Evolutionary conservation across 2,797 vertebrate genomes (phyloP), one percentile per base, ranked within the genome.

Genomic region (Danionella dracula): DNA sequence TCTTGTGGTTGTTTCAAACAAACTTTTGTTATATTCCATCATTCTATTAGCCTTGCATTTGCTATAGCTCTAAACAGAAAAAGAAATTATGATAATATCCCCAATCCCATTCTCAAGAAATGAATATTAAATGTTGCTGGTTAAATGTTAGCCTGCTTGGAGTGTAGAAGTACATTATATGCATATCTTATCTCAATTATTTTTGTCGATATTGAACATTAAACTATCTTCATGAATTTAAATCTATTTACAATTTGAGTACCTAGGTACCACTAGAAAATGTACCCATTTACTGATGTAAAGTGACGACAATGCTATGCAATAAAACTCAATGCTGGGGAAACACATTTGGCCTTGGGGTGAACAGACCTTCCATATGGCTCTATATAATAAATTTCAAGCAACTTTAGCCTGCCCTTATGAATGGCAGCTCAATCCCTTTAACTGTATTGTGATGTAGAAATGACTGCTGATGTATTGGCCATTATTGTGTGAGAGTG

Each of bases 401-500:
- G 17, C 61, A 54, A 57, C 15, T 57, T 57, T 57, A 42, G 13
- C 29, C 48, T 42, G 69, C 61, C 49, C 58, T 66, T 77, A 68
- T 44, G 60, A 15, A 59, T 8, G 16, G 19, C 32, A 12, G 15
- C 31, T 44, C 27, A 48, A 57, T 66, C 16, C 15, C 37, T 21
- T 44, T 76, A 64, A 45, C 16, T 27, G 48, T 68, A 44, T 58
- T 58, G 56, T 48, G 56, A 44, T 23, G 23, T 63, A 45, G 60
- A 63, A 32, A 57, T 38, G 20, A 74, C 44, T 66, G 41, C 63
- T 64, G 70, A 66, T 59, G 35, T 67, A 70, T 61, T 50, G 20
- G 41, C 51, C 41, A 65, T 49, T 60, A 50, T 31, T 58, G 40
- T 19, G 16, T 17, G 17, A 41, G 63, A 66, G 31, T 50, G 23